Base-by-base conservation (phyloP, 2,113 vertebrate genomes). In the Abramis brama region DNA sequence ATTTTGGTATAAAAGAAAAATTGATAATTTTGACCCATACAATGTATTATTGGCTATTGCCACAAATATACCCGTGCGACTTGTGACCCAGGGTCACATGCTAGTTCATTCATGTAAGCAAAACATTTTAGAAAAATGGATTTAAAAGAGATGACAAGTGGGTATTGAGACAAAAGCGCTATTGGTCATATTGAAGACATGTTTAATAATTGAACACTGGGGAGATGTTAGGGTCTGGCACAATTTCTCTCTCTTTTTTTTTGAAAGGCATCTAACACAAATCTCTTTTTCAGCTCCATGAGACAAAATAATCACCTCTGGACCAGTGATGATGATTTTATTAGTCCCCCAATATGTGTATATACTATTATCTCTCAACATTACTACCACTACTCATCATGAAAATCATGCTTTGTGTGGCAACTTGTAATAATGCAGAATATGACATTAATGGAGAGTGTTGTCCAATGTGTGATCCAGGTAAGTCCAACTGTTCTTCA, bases 401-500 rank as follows among this genome's bases (percentile, higher is more conserved):
- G 8, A 21, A 11, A 2, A 10, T 75, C 11, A 15, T 17, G 1
- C 3, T 21, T 1, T 66, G 75, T 13, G n/a, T 27, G 73, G 30
- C 70, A 68, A 21, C 23, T 36, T 89, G 87, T 60, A 39, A 25
- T 6, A 33, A n/a, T 81, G 82, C 45, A 59, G 82, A 88, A 62
- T 88, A 86, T 77, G 15, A 76, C 10, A 55, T 77, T 59, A 27
- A 81, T 76, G 59, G 10, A 36, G 36, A 86, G 45, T 88, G 85
- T 30, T 88, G 87, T n/a, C 85, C 76, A 45, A 80, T 82, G 87
- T 88, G 87, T 55, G 5, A 50, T 50, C 30, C 82, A 33, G 87
- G 87, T 88, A 84, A 60, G 76, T 52, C 39, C 10, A 25, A 9
- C 45, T 43, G 21, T 73, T 21, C 70, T 43, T 73, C 2, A 45